phyloP scores from a whole-genome alignment of 2,888 invertebrate genomes.

The Yponomeuta sedellus region DNA sequence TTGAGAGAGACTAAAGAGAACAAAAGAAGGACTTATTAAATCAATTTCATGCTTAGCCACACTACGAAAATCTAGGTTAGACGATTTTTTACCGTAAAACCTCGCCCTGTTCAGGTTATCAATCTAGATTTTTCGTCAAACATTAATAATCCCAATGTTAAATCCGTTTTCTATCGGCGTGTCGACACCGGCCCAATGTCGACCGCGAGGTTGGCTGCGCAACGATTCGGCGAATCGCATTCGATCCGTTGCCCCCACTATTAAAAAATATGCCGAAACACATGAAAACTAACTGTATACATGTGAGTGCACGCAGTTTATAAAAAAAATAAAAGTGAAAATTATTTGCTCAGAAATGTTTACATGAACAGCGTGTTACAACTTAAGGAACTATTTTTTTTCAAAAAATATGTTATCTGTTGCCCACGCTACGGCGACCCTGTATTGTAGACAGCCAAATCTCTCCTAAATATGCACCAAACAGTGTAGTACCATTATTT shows the following conservation, averaged over 20 bases:
- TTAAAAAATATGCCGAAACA: neutral
- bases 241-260: neutral
- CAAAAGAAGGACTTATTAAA: no score
- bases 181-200: slow-evolving; percentile 46
- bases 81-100: neutral
- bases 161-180: slow-evolving; percentile 42
- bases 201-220: slow-evolving; percentile 36
- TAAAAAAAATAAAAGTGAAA: no score
- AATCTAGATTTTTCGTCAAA: neutral
- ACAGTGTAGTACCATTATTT: no score
- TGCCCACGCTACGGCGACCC: no score
- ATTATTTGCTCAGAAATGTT: no score
- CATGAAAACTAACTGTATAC: neutral
- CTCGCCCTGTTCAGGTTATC: neutral
- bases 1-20: no score
- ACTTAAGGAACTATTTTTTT: no score
- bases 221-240: neutral
- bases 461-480: no score
- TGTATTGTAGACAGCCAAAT: no score
- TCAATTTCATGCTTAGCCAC: no score
- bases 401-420: no score
- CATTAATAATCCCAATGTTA: slow-evolving; percentile 34
- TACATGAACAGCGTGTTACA: no score
- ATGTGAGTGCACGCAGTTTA: neutral
- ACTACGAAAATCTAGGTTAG: neutral